Evolutionary conservation across 2,113 vertebrate species (phyloP).

Genomic region (Channa maculata): DNA sequence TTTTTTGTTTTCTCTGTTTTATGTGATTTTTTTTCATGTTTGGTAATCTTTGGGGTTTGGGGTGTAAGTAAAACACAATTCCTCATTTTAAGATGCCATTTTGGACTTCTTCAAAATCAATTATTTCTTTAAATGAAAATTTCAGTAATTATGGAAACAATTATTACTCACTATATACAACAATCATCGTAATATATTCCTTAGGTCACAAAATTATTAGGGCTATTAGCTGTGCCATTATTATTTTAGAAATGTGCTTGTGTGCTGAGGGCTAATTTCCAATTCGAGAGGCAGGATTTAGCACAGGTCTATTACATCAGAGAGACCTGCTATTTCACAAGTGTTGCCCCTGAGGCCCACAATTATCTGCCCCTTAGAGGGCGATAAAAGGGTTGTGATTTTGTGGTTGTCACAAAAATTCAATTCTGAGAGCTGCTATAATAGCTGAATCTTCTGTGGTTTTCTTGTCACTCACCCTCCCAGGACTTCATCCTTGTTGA

Average conservation of each 20-base stretch:
- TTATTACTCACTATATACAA: background rate
- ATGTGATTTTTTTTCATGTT: too few relatives aligned
- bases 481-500: slow-evolving; percentile 89
- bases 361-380: slow-evolving; percentile 39
- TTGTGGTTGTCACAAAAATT: slow-evolving; percentile 9
- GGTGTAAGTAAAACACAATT: too few relatives aligned
- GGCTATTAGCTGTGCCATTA: slow-evolving; percentile 16
- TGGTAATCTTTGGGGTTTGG: too few relatives aligned
- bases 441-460: background rate
- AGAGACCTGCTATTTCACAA: slow-evolving; percentile 36
- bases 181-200: slow-evolving; percentile 12
- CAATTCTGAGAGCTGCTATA: slow-evolving; percentile 6
- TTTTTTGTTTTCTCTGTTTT: too few relatives aligned
- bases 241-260: slow-evolving; percentile 58
- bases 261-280: slow-evolving; percentile 65
- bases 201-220: slow-evolving; percentile 22
- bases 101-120: too few relatives aligned
- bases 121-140: background rate
- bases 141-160: background rate
- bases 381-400: slow-evolving; percentile 25
- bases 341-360: slow-evolving; percentile 1
- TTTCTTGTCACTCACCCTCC: slow-evolving; percentile 88
- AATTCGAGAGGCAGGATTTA: slow-evolving; percentile 59
- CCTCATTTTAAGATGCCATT: too few relatives aligned
- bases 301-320: slow-evolving; percentile 54